Evolutionary conservation across 2,888 invertebrate species (phyloP).

Genomic region (Exocentrus adspersus): DNA sequence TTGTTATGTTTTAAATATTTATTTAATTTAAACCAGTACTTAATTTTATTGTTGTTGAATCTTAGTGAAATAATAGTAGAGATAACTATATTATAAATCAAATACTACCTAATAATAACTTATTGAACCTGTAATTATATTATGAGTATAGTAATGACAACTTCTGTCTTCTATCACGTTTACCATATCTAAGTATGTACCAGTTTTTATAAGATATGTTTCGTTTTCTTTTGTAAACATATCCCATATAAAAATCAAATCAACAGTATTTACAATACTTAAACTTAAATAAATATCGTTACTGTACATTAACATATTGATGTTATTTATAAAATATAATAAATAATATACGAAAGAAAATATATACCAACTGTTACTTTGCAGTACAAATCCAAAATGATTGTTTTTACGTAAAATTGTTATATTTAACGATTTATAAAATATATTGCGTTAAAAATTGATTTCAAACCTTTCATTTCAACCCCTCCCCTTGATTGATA

Average conservation of each 20-base stretch:
- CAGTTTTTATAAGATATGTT: constrained; percentile 30
- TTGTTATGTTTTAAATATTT: constrained; percentile 35
- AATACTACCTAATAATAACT: constrained; percentile 36
- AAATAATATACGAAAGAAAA: constrained; percentile 55
- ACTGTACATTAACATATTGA: constrained; percentile 51
- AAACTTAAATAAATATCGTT: constrained; percentile 44
- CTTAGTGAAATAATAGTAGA: constrained; percentile 35
- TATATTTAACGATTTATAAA: constrained; percentile 61
- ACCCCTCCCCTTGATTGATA: too few species aligned
- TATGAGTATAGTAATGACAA: constrained; percentile 25
- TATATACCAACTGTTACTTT: constrained; percentile 56
- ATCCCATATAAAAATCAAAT: constrained; percentile 46
- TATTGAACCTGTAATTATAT: constrained; percentile 41
- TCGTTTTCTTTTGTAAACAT: constrained; percentile 43
- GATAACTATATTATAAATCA: constrained; percentile 31
- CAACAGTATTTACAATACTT: constrained; percentile 47
- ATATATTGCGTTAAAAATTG: constrained; percentile 55
- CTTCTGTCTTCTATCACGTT: constrained; percentile 32
- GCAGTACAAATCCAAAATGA: constrained; percentile 59
- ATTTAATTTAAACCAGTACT: constrained; percentile 37
- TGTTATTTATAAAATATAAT: constrained; percentile 49
- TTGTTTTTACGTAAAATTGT: constrained; percentile 61
- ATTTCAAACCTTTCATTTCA: not conserved
- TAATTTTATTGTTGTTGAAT: constrained; percentile 45
- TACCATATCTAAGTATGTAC: constrained; percentile 40